phyloP scores from a whole-genome alignment of 2,797 vertebrate species.

The Euphonia xanthogaster region DNA sequence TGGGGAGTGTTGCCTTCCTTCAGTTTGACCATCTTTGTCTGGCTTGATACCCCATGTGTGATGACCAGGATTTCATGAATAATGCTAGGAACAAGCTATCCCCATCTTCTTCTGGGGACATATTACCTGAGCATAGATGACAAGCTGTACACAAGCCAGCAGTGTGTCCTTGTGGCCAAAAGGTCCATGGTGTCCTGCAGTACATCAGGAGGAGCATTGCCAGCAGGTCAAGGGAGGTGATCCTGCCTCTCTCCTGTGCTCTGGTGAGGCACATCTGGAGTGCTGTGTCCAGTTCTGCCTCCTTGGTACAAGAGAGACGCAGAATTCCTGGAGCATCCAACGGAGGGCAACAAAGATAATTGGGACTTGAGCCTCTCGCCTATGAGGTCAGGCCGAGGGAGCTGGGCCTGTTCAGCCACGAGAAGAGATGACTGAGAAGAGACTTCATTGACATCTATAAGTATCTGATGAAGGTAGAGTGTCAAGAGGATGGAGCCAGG shows the following conservation, averaged over 20 bases:
- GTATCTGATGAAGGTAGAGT: not conserved
- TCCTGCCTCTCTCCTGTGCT: not conserved
- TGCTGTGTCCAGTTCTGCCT: not conserved
- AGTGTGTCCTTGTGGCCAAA: not conserved
- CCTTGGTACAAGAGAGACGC: not conserved
- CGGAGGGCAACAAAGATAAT: not conserved
- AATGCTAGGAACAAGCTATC: not conserved
- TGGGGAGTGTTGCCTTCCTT: not conserved
- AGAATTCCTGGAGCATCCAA: not conserved
- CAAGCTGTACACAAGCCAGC: not conserved
- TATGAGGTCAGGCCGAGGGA: not conserved
- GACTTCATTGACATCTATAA: fast-evolving
- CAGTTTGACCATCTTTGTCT: not conserved
- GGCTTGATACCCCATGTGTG: not conserved
- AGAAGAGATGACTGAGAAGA: not conserved
- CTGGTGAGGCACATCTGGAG: not conserved
- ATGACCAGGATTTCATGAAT: not conserved
- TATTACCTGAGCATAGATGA: not conserved
- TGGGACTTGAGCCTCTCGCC: not conserved
- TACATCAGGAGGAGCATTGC: not conserved
- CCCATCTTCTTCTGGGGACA: not conserved
- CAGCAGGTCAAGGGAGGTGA: not conserved
- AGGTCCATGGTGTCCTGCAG: not conserved
- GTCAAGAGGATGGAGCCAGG: no score
- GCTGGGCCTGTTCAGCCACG: not conserved